A percentile compares a stretch with the other conserved stretches of the same genome.
Conservation (phyloP, 2,113 vertebrate species). For the Festucalex cinctus region DNA sequence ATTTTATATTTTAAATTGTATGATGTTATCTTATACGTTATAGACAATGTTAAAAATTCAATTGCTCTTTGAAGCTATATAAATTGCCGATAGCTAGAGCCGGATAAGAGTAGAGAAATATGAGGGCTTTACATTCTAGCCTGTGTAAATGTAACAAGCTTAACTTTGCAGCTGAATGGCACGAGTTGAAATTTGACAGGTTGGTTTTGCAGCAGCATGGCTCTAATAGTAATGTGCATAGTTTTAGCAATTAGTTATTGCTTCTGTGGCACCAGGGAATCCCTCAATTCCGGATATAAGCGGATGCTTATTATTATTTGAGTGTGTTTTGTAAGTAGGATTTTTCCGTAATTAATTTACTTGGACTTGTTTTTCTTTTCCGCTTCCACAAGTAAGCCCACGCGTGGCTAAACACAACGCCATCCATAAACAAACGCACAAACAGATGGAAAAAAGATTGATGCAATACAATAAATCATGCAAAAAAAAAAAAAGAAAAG, state of each 20-base stretch:
- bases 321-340: conserved; percentile 22
- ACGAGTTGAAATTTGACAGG: background rate
- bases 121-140: background rate
- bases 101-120: background rate
- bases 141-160: background rate
- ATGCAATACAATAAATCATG: conserved; percentile 70
- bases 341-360: conserved; percentile 62
- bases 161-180: background rate
- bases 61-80: no score
- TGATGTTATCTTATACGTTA: no score
- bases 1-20: no score
- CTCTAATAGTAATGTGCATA: background rate
- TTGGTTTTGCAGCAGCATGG: background rate
- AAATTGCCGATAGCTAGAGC: no score
- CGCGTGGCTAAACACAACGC: conserved; percentile 50
- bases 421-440: conserved; percentile 69
- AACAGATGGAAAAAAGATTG: conserved; percentile 56
- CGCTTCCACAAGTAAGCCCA: conserved; percentile 52
- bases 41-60: no score
- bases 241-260: background rate
- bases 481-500: conserved; percentile 47
- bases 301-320: background rate
- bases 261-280: background rate
- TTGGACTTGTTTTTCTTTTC: conserved; percentile 35
- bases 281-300: background rate